phyloP scores from a whole-genome alignment of 2,888 invertebrate genomes.

The Lottia gigantea region DNA sequence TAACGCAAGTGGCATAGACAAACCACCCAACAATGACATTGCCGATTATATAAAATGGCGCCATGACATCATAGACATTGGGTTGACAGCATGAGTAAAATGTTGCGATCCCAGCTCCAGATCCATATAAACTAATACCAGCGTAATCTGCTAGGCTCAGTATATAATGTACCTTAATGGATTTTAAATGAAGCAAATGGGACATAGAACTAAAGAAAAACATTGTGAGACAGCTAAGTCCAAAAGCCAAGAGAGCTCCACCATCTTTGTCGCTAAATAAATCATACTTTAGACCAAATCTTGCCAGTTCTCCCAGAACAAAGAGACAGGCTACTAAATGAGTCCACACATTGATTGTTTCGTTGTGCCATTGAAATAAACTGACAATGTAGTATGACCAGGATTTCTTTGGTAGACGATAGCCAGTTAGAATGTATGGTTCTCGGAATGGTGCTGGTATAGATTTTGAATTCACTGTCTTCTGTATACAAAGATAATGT shows the following conservation, averaged over 20 bases:
- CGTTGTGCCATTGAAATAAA: constrained; percentile 44
- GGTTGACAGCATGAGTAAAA: constrained; percentile 32
- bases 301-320: constrained; percentile 22
- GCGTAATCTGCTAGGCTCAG: constrained; percentile 45
- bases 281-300: constrained; percentile 1
- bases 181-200: constrained; percentile 44
- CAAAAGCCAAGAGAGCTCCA: constrained; percentile 32
- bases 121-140: constrained; percentile 39
- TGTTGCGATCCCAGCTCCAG: constrained; percentile 34
- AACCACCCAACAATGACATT: constrained; percentile 35
- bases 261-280: constrained; percentile 18
- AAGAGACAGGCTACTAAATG: constrained; percentile 37
- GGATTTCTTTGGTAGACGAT: constrained; percentile 20
- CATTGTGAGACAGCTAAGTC: constrained; percentile 26
- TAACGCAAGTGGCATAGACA: constrained; percentile 31
- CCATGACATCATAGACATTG: constrained; percentile 20
- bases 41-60: constrained; percentile 25
- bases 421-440: constrained; percentile 24
- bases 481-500: constrained; percentile 9
- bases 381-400: constrained; percentile 42
- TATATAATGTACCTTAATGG: constrained; percentile 36
- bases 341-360: constrained; percentile 48
- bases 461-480: neutral
- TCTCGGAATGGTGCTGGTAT: constrained; percentile 15
- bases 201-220: constrained; percentile 37